A percentile compares a stretch with the other conserved stretches of the same genome.
These are phyloP conservation scores for Crepidodera aurea DNA, from an alignment of 2,888 invertebrate species.

Conservation along the genomic window DNA sequence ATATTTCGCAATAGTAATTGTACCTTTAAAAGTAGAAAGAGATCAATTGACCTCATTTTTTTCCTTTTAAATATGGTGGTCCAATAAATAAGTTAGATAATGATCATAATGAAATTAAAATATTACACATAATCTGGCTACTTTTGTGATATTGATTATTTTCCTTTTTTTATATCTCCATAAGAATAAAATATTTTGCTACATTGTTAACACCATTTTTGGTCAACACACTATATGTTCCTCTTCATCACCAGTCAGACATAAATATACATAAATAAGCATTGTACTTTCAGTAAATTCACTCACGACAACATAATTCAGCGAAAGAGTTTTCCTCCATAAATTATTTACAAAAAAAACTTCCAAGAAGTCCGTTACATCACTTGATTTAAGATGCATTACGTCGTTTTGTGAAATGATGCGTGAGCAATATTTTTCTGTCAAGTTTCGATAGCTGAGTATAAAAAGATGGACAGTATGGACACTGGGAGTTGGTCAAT, in stretches of 20 bases:
- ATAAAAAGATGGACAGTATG: neutral
- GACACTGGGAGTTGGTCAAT: neutral
- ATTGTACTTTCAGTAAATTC: neutral
- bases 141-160: too few relatives aligned
- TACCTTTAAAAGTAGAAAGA: too few relatives aligned
- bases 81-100: too few relatives aligned
- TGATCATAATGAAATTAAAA: too few relatives aligned
- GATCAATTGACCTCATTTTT: too few relatives aligned
- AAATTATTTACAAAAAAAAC: constrained; percentile 20
- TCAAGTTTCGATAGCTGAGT: neutral
- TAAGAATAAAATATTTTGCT: too few relatives aligned
- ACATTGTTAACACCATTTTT: neutral
- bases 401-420: constrained; percentile 4
- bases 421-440: constrained; percentile 13
- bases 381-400: constrained; percentile 9
- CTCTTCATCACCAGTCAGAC: neutral
- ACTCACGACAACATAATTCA: constrained; percentile 3
- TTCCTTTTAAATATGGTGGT: too few relatives aligned
- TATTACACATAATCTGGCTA: too few relatives aligned
- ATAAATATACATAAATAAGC: neutral
- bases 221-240: neutral
- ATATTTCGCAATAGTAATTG: too few relatives aligned
- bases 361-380: constrained; percentile 11
- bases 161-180: too few relatives aligned
- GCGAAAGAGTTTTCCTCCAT: constrained; percentile 10